Conservation (phyloP, 2,113 vertebrate genomes). For the Candoia aspera region DNA sequence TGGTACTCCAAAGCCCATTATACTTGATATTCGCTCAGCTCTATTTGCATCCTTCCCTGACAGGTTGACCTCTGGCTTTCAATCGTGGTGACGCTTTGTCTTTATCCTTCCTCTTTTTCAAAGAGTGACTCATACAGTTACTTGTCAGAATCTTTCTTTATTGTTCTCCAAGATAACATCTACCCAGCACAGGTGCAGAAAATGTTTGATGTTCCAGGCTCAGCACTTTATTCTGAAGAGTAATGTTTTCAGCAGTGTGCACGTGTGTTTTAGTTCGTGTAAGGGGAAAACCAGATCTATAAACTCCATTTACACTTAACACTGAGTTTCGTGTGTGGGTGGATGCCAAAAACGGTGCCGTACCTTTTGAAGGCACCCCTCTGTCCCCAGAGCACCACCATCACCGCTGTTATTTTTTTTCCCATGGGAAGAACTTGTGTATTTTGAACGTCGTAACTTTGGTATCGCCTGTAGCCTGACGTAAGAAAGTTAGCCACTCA, state of each 20-base stretch:
- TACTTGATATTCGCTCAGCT: not conserved
- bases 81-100: fast-evolving
- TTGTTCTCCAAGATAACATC: not conserved
- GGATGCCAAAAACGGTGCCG: not conserved
- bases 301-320: not conserved
- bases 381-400: not conserved
- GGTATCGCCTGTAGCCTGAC: slow-evolving; percentile 30
- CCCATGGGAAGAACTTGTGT: slow-evolving; percentile 30
- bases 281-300: not conserved
- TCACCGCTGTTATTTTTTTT: not conserved
- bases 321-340: not conserved
- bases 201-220: not conserved
- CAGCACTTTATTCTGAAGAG: not conserved
- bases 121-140: not conserved
- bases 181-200: fast-evolving
- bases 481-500: slow-evolving; percentile 64
- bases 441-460: slow-evolving; percentile 50
- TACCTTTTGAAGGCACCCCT: not conserved
- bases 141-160: not conserved
- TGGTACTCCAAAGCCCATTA: not conserved
- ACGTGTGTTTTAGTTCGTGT: not conserved
- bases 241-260: fast-evolving
- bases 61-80: not conserved
- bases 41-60: not conserved
- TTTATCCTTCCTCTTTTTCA: not conserved